Base-by-base conservation (phyloP, 1,140 invertebrate species). In the Nasonia longicornis region DNA sequence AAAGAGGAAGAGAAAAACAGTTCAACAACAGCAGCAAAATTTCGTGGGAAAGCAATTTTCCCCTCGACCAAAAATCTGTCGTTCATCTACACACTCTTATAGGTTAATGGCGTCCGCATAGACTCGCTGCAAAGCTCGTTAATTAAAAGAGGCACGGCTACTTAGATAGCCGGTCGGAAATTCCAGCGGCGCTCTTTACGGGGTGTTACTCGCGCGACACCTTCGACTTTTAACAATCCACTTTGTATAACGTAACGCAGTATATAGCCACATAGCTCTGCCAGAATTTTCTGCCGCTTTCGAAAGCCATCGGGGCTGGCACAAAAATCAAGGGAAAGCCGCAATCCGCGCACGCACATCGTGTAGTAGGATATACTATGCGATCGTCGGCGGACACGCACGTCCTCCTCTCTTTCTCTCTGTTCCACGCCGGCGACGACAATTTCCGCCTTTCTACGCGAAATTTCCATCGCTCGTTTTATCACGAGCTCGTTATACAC, bases 381-480 rank as follows among this genome's bases (percentile, higher is more conserved):
- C 66, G 14, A 69, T 69, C 26, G 26, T 69, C 35, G 31, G 69
- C 31, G 69, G 31, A 35, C 29, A 66, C 74, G 52, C 58, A 76
- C 74, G 74, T 63, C 72, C 48, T 74, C 74, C 7, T 52, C 31
- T 35, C 31, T 35, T 6, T 35, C 31, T 35, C 0, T 35, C 31
- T 35, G 7, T 74, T 0, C 26, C 0, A 26, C 26, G 26, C 26
- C 8, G 26, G 3, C 42, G 31, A 74, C 20, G 58, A 22, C 35
- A 11, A 80, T 76, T 75, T 81, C 66, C 73, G 72, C 79, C 42
- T 76, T 81, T 81, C 73, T 81, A 75, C 31, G 14, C 64, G 22
- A 80, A 80, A 67, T 66, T 66, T 74, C 72, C 63, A 80, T 79
- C 70, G n/a, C 20, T 76, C 45, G 22, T 11, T 79, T 71, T 38